Evolutionary conservation across 1,140 invertebrate genomes (phyloP), one percentile per base, ranked within the genome.

Genomic region (Anastrepha ludens): DNA sequence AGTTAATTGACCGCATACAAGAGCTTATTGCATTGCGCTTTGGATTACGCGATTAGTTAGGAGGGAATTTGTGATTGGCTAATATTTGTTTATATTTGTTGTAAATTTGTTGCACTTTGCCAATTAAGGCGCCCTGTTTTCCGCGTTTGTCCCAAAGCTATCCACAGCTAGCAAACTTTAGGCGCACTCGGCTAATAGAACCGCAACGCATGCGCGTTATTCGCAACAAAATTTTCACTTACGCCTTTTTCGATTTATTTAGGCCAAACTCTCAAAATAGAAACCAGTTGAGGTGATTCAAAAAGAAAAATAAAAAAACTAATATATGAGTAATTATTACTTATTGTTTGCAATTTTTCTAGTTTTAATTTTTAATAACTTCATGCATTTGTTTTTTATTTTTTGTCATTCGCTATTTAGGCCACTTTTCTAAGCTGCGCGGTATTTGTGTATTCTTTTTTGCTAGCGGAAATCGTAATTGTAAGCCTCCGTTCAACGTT

Each of bases 121-220:
- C 50, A 55, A 8, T 55, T 8, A 65, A 65, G 64, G 20, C 64
- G 64, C 64, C 64, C n/a, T n/a, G 64, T 70, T 70, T 70, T 70
- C 67, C 67, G 67, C 67, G 41, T 70, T 74, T 74, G 41, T 47
- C 41, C 13, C 29, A 29, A 29, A 29, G 29, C 29, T 29, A 29
- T 1, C 3, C 67, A 47, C 15, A 13, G 41, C 15, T 17, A 74
- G 3, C 41, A 15, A 15, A 74, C 11, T 74, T 74, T 47, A 17
- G 13, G 39, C 67, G 15, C 41, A 17, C 41, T 74, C 44, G 13
- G 7, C 7, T 41, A 0, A 8, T 39, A 67, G 41, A 44, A 11
- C 15, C 15, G 11, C 41, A 15, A 55, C 41, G 41, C 67, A 74
- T 41, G 67, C 67, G 67, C 17, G 41, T 47, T 7, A 47, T 44